Evolutionary conservation across 2,113 vertebrate species (phyloP), one percentile per base, ranked within the genome.

Genomic region (Sciurus niger): DNA sequence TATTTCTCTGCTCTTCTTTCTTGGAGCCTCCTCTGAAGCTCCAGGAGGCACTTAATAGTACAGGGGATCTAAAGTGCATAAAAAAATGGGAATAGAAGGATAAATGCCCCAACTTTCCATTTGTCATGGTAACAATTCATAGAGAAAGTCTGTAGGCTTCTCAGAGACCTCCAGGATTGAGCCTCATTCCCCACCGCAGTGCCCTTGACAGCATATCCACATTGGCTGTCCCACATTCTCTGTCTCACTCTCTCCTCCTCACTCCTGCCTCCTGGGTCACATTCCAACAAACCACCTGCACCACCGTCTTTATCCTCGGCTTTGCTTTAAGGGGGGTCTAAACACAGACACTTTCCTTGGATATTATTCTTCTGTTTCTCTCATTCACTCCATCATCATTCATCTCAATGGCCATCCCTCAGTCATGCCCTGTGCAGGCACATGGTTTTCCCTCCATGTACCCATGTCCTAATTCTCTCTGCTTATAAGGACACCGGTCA

Each of bases 1-100:
- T 67, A 89, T 84, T 70, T 90, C 48, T 87, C n/a, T 95, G 58
- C 17, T 67, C 16, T 86, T 86, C 70, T 65, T n/a, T 17, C 40
- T 83, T 43, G 25, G 32, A 72, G 11, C 4, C 68, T 90, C 28
- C 28, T 30, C 40, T 2, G 4, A 85, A 82, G 20, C 4, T 51
- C 4, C 17, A 77, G 30, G 32, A 77, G 65, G 12, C 37, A 68
- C 16, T 73, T 3, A 70, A 51, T 46, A 34, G 1, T 68, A 87
- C 12, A 40, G 11, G 11, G n/a, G 17, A 83, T 9, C 28, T 79
- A 32, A 93, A 51, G 0, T 73, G 24, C 28, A 37, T 22, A 30
- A 37, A 40, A 25, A 17, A 2, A 65, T 70, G 60, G 18, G 9
- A 73, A 12, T 30, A 32, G 28, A 6, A 28, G 11, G 1, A 77